Percentiles rank a stretch among this genome's conserved stretches.
Conservation (phyloP, 2,888 invertebrate species). For the Amiota communis region DNA sequence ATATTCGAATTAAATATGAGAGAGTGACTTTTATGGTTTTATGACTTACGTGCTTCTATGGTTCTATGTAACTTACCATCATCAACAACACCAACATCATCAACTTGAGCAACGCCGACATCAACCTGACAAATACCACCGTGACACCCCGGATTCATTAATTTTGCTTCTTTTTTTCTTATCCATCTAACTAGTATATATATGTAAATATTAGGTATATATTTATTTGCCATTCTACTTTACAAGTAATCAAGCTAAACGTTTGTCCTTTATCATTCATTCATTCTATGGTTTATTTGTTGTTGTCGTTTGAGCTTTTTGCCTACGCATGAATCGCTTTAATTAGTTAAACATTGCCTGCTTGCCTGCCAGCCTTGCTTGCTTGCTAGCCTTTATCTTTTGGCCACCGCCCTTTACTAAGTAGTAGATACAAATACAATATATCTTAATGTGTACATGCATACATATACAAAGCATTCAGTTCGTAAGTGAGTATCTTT, state of each 20-base stretch:
- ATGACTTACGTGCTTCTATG: too few relatives aligned
- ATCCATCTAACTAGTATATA: too few relatives aligned
- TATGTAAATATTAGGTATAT: too few relatives aligned
- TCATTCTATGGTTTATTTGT: slow-evolving; percentile 1
- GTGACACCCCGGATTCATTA: too few relatives aligned
- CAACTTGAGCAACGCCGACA: not conserved
- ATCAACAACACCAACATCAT: not conserved
- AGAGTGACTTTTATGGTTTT: too few relatives aligned
- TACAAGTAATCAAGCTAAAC: slow-evolving; percentile 25
- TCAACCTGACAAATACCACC: slow-evolving; percentile 14
- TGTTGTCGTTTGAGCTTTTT: slow-evolving; percentile 1
- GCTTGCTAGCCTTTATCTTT: slow-evolving; percentile 26
- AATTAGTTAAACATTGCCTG: slow-evolving; percentile 60
- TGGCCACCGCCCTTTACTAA: not conserved
- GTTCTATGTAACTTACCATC: too few relatives aligned
- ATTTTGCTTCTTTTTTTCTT: too few relatives aligned
- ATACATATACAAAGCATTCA: too few relatives aligned
- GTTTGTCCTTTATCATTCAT: slow-evolving; percentile 18
- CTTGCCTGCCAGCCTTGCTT: slow-evolving; percentile 28
- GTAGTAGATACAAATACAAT: too few relatives aligned
- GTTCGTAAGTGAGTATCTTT: too few relatives aligned
- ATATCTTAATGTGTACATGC: too few relatives aligned
- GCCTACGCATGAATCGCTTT: slow-evolving; percentile 44
- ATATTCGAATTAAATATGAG: not conserved
- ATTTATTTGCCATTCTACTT: not conserved